Evolutionary conservation across 37 sponge, comb jelly and placozoan genomes (phyloP), one percentile per base, ranked within the genome.

Genomic region (Axinella damicornis): DNA sequence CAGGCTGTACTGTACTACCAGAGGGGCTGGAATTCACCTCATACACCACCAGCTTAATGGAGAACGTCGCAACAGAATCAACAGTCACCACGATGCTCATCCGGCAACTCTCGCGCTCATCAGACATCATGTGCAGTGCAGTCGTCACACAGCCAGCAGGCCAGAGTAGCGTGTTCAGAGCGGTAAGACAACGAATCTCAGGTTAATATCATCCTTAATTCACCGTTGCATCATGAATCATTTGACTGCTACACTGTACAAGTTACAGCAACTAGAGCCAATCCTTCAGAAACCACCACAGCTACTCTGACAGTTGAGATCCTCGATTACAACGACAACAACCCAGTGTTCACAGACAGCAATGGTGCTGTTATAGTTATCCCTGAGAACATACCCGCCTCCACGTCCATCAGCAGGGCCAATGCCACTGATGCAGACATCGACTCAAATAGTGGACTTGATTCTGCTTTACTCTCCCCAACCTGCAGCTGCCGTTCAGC

Each of bases 351-450:
- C 36, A 38, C 11, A 14, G 64, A 71, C 16, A 12, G 40, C n/a
- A 11, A 27, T 0, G 22, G 61, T 21, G 24, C 83, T 62, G 59
- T 63, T 0, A 55, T 70, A 36, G 5, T 59, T 28, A 30, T 73
- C 20, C 21, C 2, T 2, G 83, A 83, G 22, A 46, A 36, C 12
- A 20, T 40, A 9, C 14, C 65, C 2, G 60, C 71, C 30, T 32
- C 12, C 1, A 58, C 74, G 27, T 0, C 40, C 0, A 36, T 83
- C 36, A 52, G 24, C 27, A 79, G 34, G 46, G 53, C 61, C 20
- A 57, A 71, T 39, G 83, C 74, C n/a, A 73, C 39, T 52, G 83
- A 83, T 40, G 39, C 37, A 41, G 83, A 83, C 53, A 63, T 37
- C 20, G 83, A 73, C 41, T 61, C 6, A 52, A 83, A 83, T 39